Evolutionary conservation across 2,797 vertebrate species (phyloP).

Genomic region (Centropyge bicolor): DNA sequence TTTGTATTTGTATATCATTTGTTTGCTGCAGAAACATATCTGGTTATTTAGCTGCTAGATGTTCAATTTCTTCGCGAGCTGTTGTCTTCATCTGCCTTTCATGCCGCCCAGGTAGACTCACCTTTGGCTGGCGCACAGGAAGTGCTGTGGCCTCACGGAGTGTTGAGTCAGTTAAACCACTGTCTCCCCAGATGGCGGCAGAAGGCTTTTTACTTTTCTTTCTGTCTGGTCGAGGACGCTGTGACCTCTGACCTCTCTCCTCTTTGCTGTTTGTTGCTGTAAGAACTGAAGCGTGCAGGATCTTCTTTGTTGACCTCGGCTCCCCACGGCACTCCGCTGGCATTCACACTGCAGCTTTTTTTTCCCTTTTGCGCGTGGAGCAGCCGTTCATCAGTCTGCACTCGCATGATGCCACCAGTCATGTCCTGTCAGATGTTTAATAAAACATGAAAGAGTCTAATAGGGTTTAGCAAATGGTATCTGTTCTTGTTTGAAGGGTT

Average conservation of each 20-base stretch:
- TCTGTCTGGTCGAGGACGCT: neutral
- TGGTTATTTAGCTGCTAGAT: neutral
- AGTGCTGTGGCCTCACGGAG: conserved; percentile 26
- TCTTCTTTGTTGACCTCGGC: neutral
- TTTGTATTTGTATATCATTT: too few relatives aligned
- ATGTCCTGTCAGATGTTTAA: conserved; percentile 6
- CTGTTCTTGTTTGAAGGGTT: conserved; percentile 11
- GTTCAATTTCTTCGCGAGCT: neutral
- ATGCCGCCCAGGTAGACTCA: conserved; percentile 9
- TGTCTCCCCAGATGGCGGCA: neutral
- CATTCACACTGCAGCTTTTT: neutral
- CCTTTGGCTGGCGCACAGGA: conserved; percentile 31
- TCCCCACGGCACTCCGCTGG: neutral
- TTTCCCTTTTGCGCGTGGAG: neutral
- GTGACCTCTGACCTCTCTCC: conserved; percentile 15
- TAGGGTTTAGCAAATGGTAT: conserved; percentile 1
- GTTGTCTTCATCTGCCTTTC: neutral
- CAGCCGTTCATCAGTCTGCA: conserved; percentile 12
- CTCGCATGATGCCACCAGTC: neutral
- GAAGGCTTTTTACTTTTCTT: neutral
- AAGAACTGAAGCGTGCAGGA: neutral
- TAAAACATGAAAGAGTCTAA: conserved; percentile 39
- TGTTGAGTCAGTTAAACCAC: conserved; percentile 16
- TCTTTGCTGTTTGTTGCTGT: neutral
- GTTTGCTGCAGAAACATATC: too few relatives aligned